Percentiles rank a stretch among this genome's conserved stretches.
Evolutionary conservation across 92 coral and sea anemone species (phyloP).

Genomic region (Diadumene lineata): DNA sequence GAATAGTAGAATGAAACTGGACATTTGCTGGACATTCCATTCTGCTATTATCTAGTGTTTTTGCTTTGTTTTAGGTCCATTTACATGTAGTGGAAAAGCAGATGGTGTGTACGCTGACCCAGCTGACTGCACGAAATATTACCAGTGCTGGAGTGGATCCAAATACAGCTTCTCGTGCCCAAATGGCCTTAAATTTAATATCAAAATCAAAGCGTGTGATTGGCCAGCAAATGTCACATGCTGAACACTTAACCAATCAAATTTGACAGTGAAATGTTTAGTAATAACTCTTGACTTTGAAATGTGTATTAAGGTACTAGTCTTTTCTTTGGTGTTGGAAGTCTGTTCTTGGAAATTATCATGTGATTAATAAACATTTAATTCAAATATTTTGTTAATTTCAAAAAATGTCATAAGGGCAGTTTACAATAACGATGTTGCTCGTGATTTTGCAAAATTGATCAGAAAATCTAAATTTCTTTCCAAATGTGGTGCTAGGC

Average conservation of each 20-base stretch:
- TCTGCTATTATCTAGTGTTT: neutral
- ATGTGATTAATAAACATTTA: neutral
- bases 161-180: conserved; percentile 52
- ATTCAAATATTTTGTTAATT: neutral
- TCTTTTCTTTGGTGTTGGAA: neutral
- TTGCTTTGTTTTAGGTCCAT: conserved; percentile 28
- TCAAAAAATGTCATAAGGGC: too few relatives aligned
- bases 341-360: neutral
- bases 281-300: too few relatives aligned
- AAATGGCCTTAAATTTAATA: conserved; percentile 40
- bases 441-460: too few relatives aligned
- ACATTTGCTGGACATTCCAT: too few relatives aligned
- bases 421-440: too few relatives aligned
- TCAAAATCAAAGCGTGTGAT: conserved; percentile 40
- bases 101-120: conserved; percentile 55
- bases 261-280: too few relatives aligned
- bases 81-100: conserved; percentile 42
- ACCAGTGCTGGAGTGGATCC: conserved; percentile 44
- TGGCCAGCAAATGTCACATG: conserved; percentile 65
- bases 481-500: neutral
- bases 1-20: too few relatives aligned
- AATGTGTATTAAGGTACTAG: neutral
- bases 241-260: neutral
- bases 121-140: conserved; percentile 50
- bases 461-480: neutral